Evolutionary conservation across 2,888 invertebrate genomes (phyloP).

Genomic region (Hirtodrosophila trivittata): DNA sequence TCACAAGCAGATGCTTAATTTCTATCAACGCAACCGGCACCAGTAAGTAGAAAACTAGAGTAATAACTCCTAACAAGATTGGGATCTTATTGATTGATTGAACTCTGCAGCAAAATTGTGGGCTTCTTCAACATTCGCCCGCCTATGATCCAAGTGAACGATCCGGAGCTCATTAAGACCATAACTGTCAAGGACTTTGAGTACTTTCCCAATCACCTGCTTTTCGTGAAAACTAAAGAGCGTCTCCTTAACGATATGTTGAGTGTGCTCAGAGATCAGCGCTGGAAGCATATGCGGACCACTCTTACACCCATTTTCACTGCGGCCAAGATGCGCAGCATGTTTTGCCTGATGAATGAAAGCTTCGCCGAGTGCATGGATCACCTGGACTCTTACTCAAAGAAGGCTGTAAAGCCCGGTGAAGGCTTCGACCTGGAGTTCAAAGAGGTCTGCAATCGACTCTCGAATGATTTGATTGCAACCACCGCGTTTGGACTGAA

Average conservation of each 20-base stretch:
- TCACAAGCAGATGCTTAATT: slow-evolving; percentile 37
- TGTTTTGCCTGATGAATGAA: slow-evolving; percentile 76
- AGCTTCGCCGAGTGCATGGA: slow-evolving; percentile 70
- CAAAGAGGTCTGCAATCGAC: slow-evolving; percentile 70
- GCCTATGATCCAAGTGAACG: slow-evolving; percentile 69
- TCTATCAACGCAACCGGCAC: slow-evolving; percentile 44
- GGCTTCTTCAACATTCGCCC: slow-evolving; percentile 72
- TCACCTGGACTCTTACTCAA: slow-evolving; percentile 37
- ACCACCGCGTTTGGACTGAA: slow-evolving; percentile 81
- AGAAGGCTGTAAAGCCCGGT: background rate
- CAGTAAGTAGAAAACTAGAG: slow-evolving; percentile 36
- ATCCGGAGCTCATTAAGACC: slow-evolving; percentile 80
- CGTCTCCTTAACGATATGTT: slow-evolving; percentile 82
- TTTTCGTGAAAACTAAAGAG: slow-evolving; percentile 82
- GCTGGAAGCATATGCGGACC: slow-evolving; percentile 82
- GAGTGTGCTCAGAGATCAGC: slow-evolving; percentile 60
- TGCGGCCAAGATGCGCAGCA: slow-evolving; percentile 85
- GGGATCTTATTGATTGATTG: background rate
- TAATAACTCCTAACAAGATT: background rate
- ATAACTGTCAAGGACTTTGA: slow-evolving; percentile 81
- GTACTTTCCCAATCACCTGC: slow-evolving; percentile 82
- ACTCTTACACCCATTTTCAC: slow-evolving; percentile 85
- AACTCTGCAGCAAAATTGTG: slow-evolving; percentile 80
- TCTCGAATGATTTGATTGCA: slow-evolving; percentile 83
- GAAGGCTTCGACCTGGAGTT: slow-evolving; percentile 65